These are phyloP conservation scores for Callimorpha dominula DNA, from an alignment of 2,888 invertebrate species.

Conservation along the genomic window DNA sequence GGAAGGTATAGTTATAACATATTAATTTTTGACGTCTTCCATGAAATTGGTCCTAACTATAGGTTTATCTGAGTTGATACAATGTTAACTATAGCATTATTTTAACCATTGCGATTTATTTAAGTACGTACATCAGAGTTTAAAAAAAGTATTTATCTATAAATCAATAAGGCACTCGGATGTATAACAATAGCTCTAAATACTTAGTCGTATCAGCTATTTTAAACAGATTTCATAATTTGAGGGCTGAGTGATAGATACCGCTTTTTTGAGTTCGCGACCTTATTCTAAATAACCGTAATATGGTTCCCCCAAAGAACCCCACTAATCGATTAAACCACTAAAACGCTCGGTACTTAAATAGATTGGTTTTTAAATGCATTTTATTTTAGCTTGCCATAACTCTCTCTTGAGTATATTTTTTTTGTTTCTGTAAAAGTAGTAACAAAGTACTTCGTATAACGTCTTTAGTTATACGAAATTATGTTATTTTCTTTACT, in stretches of 20 bases:
- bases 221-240: neutral
- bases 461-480: neutral
- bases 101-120: neutral
- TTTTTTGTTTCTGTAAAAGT: neutral
- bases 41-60: neutral
- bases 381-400: neutral
- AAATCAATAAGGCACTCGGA: neutral
- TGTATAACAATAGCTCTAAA: neutral
- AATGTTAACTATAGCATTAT: neutral
- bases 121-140: neutral
- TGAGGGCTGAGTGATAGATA: constrained; percentile 6
- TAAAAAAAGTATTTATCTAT: neutral
- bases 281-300: constrained; percentile 9
- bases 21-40: neutral
- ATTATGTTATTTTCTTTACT: neutral
- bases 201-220: constrained; percentile 1
- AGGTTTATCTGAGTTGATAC: neutral
- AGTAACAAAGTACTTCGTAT: neutral
- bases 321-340: constrained; percentile 3
- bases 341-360: neutral
- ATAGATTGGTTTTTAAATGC: too few species aligned
- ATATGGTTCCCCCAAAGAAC: neutral
- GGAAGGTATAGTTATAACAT: neutral
- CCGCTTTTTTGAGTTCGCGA: constrained; percentile 2
- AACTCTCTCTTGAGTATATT: neutral